Conservation (phyloP, 2,888 invertebrate species). For the Drosophila algonquin region DNA sequence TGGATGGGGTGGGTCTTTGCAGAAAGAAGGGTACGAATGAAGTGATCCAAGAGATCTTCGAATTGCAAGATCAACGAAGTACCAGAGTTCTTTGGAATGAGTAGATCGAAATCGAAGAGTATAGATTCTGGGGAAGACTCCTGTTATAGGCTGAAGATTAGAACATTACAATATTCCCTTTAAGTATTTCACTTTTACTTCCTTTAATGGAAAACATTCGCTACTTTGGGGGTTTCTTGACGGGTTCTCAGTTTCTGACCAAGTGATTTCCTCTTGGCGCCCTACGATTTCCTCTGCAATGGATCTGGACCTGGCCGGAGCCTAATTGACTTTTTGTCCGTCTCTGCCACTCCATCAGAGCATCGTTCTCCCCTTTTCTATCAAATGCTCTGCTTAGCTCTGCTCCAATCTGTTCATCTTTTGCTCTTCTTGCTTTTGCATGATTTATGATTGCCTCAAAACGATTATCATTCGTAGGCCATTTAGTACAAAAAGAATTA, state of each 20-base stretch:
- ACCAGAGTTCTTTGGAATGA: too few relatives aligned
- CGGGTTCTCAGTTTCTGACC: too few relatives aligned
- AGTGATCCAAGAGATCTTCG: too few relatives aligned
- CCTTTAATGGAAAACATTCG: too few relatives aligned
- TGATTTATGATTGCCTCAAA: constrained; percentile 32
- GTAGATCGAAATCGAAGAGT: too few relatives aligned
- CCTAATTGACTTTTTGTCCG: constrained; percentile 29
- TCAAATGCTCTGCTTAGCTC: constrained; percentile 31
- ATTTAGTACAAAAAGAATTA: constrained; percentile 27
- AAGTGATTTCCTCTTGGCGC: background rate
- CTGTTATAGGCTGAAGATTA: too few relatives aligned
- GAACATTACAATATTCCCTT: too few relatives aligned
- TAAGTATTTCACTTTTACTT: too few relatives aligned
- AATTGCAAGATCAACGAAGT: too few relatives aligned
- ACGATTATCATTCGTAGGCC: constrained; percentile 33
- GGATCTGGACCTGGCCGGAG: constrained; percentile 9
- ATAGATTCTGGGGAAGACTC: too few relatives aligned
- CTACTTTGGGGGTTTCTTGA: too few relatives aligned
- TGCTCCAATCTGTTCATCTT: constrained; percentile 19
- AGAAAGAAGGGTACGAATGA: too few relatives aligned
- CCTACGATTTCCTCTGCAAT: constrained; percentile 16
- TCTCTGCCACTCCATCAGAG: background rate
- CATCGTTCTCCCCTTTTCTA: background rate
- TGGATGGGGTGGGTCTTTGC: background rate
- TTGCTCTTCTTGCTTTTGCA: constrained; percentile 27